A percentile compares a stretch with the other conserved stretches of the same genome.
These are phyloP conservation scores for Eulimnadia texana DNA, from an alignment of 1,140 invertebrate species.

Conservation along the genomic window DNA sequence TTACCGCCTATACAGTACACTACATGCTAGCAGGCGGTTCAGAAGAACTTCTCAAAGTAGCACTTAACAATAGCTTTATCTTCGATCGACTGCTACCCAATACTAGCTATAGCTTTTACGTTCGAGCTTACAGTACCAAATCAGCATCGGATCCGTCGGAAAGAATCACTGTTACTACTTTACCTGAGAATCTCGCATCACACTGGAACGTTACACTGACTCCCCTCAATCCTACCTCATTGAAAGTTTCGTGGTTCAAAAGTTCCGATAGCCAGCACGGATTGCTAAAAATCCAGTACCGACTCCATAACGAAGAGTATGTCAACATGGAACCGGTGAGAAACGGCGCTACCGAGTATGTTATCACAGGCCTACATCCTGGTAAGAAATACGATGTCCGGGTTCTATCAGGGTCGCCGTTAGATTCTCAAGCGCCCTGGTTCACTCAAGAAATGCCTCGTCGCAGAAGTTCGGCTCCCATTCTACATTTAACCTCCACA, in stretches of 20 bases:
- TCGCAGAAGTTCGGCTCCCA: conserved; percentile 13
- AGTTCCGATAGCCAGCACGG: conserved; percentile 38
- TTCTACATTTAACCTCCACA: conserved; percentile 27
- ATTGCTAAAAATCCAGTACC: conserved; percentile 47
- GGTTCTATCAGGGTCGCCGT: conserved; percentile 36
- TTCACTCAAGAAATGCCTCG: conserved; percentile 33
- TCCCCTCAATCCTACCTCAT: conserved; percentile 35
- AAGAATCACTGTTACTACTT: conserved; percentile 17
- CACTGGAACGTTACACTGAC: conserved; percentile 38
- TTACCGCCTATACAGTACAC: conserved; percentile 48
- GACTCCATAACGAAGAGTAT: conserved; percentile 32
- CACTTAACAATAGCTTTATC: conserved; percentile 35
- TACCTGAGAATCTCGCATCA: conserved; percentile 16
- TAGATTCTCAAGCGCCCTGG: conserved; percentile 38
- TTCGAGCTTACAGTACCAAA: conserved; percentile 42
- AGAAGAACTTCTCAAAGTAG: conserved; percentile 39
- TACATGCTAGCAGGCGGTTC: conserved; percentile 32
- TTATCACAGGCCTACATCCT: conserved; percentile 37
- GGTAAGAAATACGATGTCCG: conserved; percentile 41
- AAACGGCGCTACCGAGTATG: conserved; percentile 29
- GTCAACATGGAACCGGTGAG: conserved; percentile 32
- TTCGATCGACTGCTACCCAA: conserved; percentile 40
- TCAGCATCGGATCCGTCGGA: conserved; percentile 45
- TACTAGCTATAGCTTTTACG: conserved; percentile 51
- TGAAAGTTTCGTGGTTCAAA: conserved; percentile 42